Base-by-base conservation (phyloP, 2,113 vertebrate genomes). In the Helogale parvula region DNA sequence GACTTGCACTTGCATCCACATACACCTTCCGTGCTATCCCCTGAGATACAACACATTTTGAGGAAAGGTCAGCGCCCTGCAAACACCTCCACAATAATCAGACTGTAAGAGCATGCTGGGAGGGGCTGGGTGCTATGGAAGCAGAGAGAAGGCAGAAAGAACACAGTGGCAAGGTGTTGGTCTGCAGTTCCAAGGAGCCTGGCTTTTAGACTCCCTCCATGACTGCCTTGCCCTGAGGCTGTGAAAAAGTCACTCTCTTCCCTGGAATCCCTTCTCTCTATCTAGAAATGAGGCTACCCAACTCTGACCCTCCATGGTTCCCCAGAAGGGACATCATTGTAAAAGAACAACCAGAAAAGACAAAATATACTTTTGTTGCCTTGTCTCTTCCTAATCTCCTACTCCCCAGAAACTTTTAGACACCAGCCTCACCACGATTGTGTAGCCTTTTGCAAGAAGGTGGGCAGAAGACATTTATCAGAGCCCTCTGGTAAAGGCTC, bases 1-100 rank as follows among this genome's bases (percentile, higher is more conserved):
- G 82, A 86, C 83, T 88, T 80, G 65, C 94, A 93, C 95, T 84
- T 35, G 79, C 95, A 96, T 93, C 88, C 84, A 90, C 72, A 82
- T 87, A 52, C 96, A 84, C 0, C 0, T 19, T 45, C 9, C 84
- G 29, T 11, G 9, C 19, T 50, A 38, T 87, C 50, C 25, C 79
- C 81, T 10, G 76, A 95, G 96, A 57, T 29, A 7, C 38, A 86
- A 5, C 21, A 38, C 45, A 13, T 89, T 74, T 35, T 19, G 54
- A 96, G 66, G 45, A 97, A 94, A 97, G 94, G 65, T 72, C 50
- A 65, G 69, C 25, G 45, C 65, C 52, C 80, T 47, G 29, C 5
- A 80, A 80, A 93, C 29, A 27, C n/a, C 12, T 54, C 88, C 84
- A 77, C 84, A 94, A 96, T 86, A 89, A 82, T 57, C 72, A 89